Evolutionary conservation across 2,113 vertebrate genomes (phyloP), one percentile per base, ranked within the genome.

Genomic region (Peucedramus taeniatus): DNA sequence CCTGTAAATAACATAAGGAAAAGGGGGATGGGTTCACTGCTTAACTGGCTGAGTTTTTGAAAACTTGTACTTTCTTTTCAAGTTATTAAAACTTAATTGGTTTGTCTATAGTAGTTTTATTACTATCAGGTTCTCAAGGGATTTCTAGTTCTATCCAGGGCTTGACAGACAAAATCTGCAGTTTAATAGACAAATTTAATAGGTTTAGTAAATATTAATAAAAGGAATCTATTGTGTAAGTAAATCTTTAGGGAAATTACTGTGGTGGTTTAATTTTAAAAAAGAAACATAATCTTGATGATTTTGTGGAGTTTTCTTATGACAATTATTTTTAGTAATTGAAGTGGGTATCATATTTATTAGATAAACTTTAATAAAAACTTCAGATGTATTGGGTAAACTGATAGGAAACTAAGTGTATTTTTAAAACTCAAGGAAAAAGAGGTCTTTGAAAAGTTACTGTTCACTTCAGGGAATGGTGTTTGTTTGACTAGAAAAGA

Each of bases 171-270:
- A 69, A 83, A 90, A 72, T 83, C 72, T 69, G 10, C 42, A 90
- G n/a, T 76, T 97, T 71, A 93, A 24, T 47, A 83, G 90, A 69
- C 47, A 87, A 68, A 89, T 61, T 86, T 97, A 97, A 94, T 91
- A 89, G 87, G 50, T 84, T 97, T 96, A 92, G 87, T 94, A 90
- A 97, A 97, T 92, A 94, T 93, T 97, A 96, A 94, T 94, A 93
- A 95, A 94, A 93, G 75, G 90, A 94, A 72, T 87, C 75, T 93
- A 82, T 96, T 90, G 89, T 96, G 66, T 64, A 64, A 51, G 74
- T 66, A 70, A 93, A 80, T 89, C 94, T 97, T 88, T 10, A 84
- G 90, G 93, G 96, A 96, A 96, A 96, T 96, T 3, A 89, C 69
- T 89, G 45, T 47, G 10, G 53, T 87, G 54, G 44, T 91, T 97